Conservation (phyloP, 2,888 invertebrate species). For the Ypsolopha scabrella region DNA sequence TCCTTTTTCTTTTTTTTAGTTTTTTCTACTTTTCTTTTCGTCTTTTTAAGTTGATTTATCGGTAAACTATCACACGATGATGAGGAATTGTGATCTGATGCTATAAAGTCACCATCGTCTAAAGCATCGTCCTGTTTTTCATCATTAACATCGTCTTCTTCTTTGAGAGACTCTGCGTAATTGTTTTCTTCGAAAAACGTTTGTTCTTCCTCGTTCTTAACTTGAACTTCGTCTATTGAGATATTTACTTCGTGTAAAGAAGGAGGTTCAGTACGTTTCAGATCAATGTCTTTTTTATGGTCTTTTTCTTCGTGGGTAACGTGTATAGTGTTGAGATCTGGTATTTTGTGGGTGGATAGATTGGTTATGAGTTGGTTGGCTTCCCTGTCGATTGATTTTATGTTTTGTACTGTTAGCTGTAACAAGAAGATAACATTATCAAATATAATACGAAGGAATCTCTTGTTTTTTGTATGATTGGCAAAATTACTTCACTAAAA, state of each 20-base stretch:
- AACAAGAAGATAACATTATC: too few relatives aligned
- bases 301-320: constrained; percentile 11
- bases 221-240: constrained; percentile 8
- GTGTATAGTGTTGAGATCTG: too few relatives aligned
- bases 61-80: constrained; percentile 40
- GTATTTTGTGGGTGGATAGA: too few relatives aligned
- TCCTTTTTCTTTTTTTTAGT: constrained; percentile 11
- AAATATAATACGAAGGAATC: too few relatives aligned
- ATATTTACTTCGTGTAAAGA: constrained; percentile 5
- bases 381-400: too few relatives aligned
- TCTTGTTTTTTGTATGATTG: too few relatives aligned
- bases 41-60: constrained; percentile 22
- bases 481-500: too few relatives aligned
- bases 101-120: constrained; percentile 12
- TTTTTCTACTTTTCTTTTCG: constrained; percentile 11
- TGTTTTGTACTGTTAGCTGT: too few relatives aligned
- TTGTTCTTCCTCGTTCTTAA: constrained; percentile 12
- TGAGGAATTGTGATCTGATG: constrained; percentile 19
- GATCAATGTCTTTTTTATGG: constrained; percentile 15
- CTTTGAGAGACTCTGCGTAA: constrained; percentile 10
- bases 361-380: too few relatives aligned
- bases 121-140: not conserved
- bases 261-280: constrained; percentile 4
- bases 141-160: constrained; percentile 12
- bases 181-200: not conserved